phyloP scores from a whole-genome alignment of 1,140 invertebrate species.

The Anoplolepis gracilipes region DNA sequence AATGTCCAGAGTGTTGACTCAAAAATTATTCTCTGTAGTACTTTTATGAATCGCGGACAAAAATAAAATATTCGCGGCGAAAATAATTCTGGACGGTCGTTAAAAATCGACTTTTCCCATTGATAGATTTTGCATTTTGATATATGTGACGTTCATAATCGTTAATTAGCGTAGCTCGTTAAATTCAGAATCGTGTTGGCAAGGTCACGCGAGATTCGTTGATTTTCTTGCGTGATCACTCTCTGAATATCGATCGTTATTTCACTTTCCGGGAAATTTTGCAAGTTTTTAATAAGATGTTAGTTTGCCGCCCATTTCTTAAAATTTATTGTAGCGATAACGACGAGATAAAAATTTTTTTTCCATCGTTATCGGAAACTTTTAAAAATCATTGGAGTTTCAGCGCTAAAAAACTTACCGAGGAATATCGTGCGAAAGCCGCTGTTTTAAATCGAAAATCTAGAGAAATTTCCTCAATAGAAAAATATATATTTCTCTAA shows the following conservation, averaged over 20 bases:
- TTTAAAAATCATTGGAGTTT: conserved; percentile 58
- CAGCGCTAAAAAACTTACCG: conserved; percentile 46
- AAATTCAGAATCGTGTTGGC: conserved; percentile 10
- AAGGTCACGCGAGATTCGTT: background rate
- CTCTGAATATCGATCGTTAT: conserved; percentile 18
- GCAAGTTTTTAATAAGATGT: conserved; percentile 40
- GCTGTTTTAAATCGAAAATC: conserved; percentile 50
- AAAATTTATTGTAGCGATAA: background rate
- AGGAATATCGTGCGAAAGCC: background rate
- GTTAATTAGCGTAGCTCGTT: conserved; percentile 60
- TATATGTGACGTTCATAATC: conserved; percentile 16
- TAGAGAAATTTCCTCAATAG: background rate
- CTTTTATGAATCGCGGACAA: conserved; percentile 8
- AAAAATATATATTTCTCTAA: background rate
- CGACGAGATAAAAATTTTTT: conserved; percentile 61
- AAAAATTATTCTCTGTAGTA: conserved; percentile 16
- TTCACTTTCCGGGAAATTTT: background rate
- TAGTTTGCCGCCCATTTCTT: background rate
- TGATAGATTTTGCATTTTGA: conserved; percentile 52
- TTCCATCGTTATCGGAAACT: background rate
- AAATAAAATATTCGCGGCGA: conserved; percentile 21
- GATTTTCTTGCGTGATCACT: background rate
- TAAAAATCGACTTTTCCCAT: conserved; percentile 60
- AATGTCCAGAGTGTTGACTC: background rate
- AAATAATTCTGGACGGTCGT: conserved; percentile 17